Percentiles rank a stretch among this genome's conserved stretches.
phyloP scores from a whole-genome alignment of 2,113 vertebrate genomes.

The Cephalopterus ornatus region DNA sequence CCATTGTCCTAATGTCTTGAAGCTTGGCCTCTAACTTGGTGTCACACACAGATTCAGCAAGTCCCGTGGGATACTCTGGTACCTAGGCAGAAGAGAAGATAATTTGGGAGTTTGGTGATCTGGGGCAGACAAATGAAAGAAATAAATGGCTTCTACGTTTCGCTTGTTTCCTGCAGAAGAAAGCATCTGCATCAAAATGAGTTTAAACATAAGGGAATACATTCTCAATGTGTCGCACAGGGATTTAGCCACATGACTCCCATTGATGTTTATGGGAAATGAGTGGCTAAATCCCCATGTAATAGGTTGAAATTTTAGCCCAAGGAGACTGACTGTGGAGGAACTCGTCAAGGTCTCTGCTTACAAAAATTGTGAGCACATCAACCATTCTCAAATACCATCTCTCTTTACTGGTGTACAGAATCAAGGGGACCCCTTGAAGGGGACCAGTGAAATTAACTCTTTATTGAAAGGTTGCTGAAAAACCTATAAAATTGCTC shows the following conservation, averaged over 20 bases:
- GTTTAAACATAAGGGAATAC: slow-evolving; percentile 63
- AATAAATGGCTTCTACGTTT: slow-evolving; percentile 41
- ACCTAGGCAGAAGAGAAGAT: neutral
- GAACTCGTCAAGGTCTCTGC: slow-evolving; percentile 48
- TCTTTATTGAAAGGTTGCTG: slow-evolving; percentile 3
- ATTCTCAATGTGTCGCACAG: slow-evolving; percentile 52
- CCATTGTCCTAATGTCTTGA: neutral
- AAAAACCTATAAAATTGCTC: neutral
- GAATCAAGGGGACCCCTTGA: neutral
- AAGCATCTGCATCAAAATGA: slow-evolving; percentile 60
- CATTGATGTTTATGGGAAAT: slow-evolving; percentile 61
- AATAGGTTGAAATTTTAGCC: slow-evolving; percentile 66
- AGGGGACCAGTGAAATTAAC: neutral
- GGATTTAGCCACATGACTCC: slow-evolving; percentile 62
- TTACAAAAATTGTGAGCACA: neutral
- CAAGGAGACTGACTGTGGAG: slow-evolving; percentile 53
- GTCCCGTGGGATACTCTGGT: neutral
- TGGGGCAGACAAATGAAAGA: slow-evolving; percentile 45
- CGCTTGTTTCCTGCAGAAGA: slow-evolving; percentile 43
- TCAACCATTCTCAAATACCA: slow-evolving; percentile 9
- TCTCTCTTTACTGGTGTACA: neutral
- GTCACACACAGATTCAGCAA: neutral
- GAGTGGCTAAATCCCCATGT: slow-evolving; percentile 60
- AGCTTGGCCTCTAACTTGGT: slow-evolving; percentile 15
- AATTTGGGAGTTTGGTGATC: neutral